Base-by-base conservation (phyloP, 1,140 invertebrate genomes). In the Bombus impatiens region DNA sequence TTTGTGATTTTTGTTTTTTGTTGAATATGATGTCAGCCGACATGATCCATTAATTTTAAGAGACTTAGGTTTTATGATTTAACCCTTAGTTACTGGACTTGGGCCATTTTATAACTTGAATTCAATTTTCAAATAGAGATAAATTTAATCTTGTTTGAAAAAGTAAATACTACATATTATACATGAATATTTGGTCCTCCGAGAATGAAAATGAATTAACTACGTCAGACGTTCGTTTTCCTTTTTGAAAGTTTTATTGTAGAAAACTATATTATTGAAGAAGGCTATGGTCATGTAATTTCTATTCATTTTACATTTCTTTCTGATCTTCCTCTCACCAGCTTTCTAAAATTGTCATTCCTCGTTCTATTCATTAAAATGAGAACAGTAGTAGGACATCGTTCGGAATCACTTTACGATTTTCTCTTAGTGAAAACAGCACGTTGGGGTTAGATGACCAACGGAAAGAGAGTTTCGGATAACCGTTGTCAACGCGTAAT, bases 401-500 rank as follows among this genome's bases (percentile, higher is more conserved):
- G 75, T 77, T 78, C n/a, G 8, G 13, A 57, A 37, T 57, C n/a
- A 53, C 18, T 81, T 40, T n/a, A 8, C 67, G 2, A 25, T 71
- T 59, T 42, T 57, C 37, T 25, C 18, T 13, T 15, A 5, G 35
- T 10, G 18, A 42, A 53, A 81, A 59, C 15, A 6, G 18, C 32
- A 12, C 25, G 42, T 37, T 25, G 10, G 15, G 1, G 10, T 22
- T 18, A 28, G 74, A 13, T 5, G 25, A 9, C 12, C n/a, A 35
- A 8, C 12, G 12, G 25, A 9, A 80, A 71, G 47, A 35, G 44
- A 6, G 68, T 62, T 71, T 85, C 83, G 53, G 53, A 40, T 85
- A 72, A 42, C 83, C 67, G 77, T 80, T 85, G 83, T 40, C 77
- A 80, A 85, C 83, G 83, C 83, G 83, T 85, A 85, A 85, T 85